Percentiles rank a stretch among this genome's conserved stretches.
phyloP scores from a whole-genome alignment of 2,113 vertebrate species.

The Callopanchax toddi region DNA sequence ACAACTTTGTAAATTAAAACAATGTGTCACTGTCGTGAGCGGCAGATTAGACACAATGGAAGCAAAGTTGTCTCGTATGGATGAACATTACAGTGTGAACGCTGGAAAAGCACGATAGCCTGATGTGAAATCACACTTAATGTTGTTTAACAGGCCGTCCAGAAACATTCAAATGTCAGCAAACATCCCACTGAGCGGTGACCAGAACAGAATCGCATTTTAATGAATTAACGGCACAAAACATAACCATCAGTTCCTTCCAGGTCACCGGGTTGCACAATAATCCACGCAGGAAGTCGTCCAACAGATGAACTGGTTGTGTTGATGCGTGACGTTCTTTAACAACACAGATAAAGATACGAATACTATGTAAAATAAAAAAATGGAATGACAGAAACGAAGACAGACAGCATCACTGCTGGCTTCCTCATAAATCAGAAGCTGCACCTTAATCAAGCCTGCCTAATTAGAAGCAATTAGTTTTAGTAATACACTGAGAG shows the following conservation, averaged over 20 bases:
- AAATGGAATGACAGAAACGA: conserved; percentile 50
- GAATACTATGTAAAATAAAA: conserved; percentile 68
- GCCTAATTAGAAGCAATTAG: conserved; percentile 81
- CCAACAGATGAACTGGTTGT: conserved; percentile 18
- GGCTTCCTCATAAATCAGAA: conserved; percentile 71
- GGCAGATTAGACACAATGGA: neutral
- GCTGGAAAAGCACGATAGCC: neutral
- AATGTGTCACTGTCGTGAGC: conserved; percentile 34
- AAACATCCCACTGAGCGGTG: neutral
- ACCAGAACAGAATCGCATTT: neutral
- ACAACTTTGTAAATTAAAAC: conserved; percentile 46
- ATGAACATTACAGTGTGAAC: conserved; percentile 9
- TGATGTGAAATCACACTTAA: neutral
- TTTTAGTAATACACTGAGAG: conserved; percentile 71
- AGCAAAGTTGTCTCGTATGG: conserved; percentile 12
- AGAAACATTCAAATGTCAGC: neutral
- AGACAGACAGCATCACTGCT: conserved; percentile 56
- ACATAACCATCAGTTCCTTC: conserved; percentile 4
- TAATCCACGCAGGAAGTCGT: neutral
- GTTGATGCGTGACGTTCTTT: conserved; percentile 58
- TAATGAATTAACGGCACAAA: neutral
- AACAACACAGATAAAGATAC: conserved; percentile 47
- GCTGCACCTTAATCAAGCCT: conserved; percentile 77
- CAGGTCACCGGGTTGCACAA: conserved; percentile 7
- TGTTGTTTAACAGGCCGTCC: neutral